Percentiles rank a stretch among this genome's conserved stretches.
Evolutionary conservation across 1,140 invertebrate species (phyloP).

Genomic region (Holotrichia oblita): DNA sequence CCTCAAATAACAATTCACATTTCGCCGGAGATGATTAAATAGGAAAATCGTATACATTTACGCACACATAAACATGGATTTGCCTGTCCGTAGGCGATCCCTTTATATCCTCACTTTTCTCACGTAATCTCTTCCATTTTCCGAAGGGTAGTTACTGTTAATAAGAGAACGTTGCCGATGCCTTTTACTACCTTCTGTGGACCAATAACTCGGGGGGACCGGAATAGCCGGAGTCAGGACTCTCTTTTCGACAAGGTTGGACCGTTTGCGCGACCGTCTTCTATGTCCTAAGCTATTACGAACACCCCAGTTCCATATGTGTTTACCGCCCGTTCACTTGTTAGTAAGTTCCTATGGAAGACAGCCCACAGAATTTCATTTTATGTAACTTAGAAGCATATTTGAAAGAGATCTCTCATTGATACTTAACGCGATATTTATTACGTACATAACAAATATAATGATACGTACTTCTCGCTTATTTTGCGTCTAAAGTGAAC

Average conservation of each 20-base stretch:
- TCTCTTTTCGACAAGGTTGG: constrained; percentile 10
- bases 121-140: constrained; percentile 36
- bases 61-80: constrained; percentile 24
- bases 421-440: no score
- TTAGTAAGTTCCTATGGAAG: no score
- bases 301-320: no score
- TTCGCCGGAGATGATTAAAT: constrained; percentile 27
- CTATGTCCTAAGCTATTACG: background rate
- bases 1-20: constrained; percentile 26
- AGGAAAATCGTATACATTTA: constrained; percentile 22
- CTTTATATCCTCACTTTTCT: constrained; percentile 36
- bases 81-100: constrained; percentile 14
- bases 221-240: constrained; percentile 27
- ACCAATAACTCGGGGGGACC: background rate
- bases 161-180: constrained; percentile 18
- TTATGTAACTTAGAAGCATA: no score
- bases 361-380: no score
- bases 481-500: no score
- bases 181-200: constrained; percentile 18
- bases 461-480: no score
- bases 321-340: no score
- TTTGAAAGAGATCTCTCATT: no score
- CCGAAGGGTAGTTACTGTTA: constrained; percentile 36
- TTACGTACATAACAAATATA: no score
- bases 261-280: background rate